Conservation (phyloP, 2,888 invertebrate genomes). For the Coecobrya sp. region DNA sequence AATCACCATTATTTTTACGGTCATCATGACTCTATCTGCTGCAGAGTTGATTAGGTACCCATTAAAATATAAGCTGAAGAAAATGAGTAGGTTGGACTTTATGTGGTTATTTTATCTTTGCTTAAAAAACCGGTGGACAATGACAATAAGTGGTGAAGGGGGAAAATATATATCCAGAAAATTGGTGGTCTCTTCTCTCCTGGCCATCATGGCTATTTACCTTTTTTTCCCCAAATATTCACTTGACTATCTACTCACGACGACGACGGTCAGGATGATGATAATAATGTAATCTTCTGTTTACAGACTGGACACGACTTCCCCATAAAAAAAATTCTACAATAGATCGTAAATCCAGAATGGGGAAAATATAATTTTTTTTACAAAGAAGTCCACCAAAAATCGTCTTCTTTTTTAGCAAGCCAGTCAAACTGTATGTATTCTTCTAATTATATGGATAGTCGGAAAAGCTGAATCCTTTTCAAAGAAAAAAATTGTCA, state of each 20-base stretch:
- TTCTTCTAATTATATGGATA: slow-evolving; percentile 64
- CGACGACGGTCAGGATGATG: neutral
- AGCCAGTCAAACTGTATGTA: neutral
- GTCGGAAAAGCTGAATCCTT: neutral
- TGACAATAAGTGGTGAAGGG: neutral
- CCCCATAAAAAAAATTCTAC: slow-evolving; percentile 32
- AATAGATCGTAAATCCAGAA: slow-evolving; percentile 59
- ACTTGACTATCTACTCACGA: slow-evolving; percentile 23
- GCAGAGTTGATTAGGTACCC: neutral
- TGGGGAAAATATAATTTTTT: neutral
- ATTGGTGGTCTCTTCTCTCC: slow-evolving; percentile 40
- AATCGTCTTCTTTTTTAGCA: neutral
- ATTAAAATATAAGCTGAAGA: neutral
- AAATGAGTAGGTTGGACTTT: slow-evolving; percentile 32
- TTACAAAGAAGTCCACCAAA: slow-evolving; percentile 10
- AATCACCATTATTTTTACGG: neutral
- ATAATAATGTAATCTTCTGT: neutral
- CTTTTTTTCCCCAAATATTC: neutral
- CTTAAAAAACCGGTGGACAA: slow-evolving; percentile 32
- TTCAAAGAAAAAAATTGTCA: neutral
- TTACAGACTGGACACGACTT: slow-evolving; percentile 34
- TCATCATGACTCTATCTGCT: neutral
- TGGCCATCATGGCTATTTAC: slow-evolving; percentile 32
- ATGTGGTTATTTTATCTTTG: neutral
- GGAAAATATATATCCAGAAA: slow-evolving; percentile 58